A percentile compares a stretch with the other conserved stretches of the same genome.
These are phyloP conservation scores for Channa argus DNA, from an alignment of 2,113 vertebrate genomes.

Conservation along the genomic window DNA sequence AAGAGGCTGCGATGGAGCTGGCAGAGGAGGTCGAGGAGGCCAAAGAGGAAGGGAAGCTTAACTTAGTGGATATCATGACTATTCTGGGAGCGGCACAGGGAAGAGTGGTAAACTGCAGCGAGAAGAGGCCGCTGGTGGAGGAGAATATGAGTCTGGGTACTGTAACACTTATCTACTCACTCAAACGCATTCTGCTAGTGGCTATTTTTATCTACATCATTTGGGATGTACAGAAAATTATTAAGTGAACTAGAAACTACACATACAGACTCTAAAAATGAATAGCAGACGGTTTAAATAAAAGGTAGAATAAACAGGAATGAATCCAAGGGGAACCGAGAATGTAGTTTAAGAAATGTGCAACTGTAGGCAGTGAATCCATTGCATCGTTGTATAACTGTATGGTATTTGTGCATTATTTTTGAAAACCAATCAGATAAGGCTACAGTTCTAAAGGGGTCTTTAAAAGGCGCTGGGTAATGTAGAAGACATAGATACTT, in stretches of 20 bases:
- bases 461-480: conserved; percentile 42
- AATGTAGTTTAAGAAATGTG: conserved; percentile 2
- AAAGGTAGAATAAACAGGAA: neutral
- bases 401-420: conserved; percentile 1
- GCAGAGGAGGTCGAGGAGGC: conserved; percentile 80
- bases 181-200: conserved; percentile 82
- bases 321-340: no score
- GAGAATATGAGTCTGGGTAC: conserved; percentile 86
- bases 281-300: conserved; percentile 19
- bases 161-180: conserved; percentile 80
- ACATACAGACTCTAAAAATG: conserved; percentile 22
- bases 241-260: conserved; percentile 64
- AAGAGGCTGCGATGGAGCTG: conserved; percentile 81
- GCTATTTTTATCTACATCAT: conserved; percentile 81
- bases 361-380: conserved; percentile 1
- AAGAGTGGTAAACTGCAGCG: conserved; percentile 78
- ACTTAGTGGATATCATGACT: conserved; percentile 95
- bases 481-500: conserved; percentile 63
- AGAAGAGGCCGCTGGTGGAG: conserved; percentile 83
- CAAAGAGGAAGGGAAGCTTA: conserved; percentile 85
- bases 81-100: conserved; percentile 88
- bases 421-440: conserved; percentile 27
- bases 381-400: neutral
- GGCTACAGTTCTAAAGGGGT: conserved; percentile 66
- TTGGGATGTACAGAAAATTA: conserved; percentile 85